Evolutionary conservation across 2,113 vertebrate genomes (phyloP).

Genomic region (Azemiops feae): DNA sequence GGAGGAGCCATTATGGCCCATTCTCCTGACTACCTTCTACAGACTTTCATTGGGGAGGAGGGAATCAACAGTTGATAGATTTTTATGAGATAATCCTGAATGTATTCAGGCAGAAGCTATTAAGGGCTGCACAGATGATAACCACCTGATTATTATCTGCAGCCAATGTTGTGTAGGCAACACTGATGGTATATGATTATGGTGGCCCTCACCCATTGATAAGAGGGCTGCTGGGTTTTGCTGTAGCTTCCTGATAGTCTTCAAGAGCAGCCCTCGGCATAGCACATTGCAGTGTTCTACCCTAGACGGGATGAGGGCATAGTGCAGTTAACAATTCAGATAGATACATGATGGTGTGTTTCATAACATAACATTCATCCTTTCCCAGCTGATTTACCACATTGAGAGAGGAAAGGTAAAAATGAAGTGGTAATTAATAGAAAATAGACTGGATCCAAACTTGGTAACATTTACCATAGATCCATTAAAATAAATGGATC

Average conservation of each 20-base stretch:
- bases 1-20: neutral
- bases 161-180: neutral
- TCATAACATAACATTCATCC: neutral
- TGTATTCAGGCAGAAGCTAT: neutral
- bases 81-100: neutral
- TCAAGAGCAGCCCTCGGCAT: neutral
- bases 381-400: neutral
- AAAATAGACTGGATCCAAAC: neutral
- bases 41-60: neutral
- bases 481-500: neutral
- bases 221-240: neutral
- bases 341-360: neutral
- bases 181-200: neutral
- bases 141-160: neutral
- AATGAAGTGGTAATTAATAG: neutral
- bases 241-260: neutral
- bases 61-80: neutral
- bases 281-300: neutral
- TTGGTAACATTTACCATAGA: neutral
- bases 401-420: neutral
- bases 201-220: neutral
- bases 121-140: neutral
- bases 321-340: neutral
- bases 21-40: neutral
- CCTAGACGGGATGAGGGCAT: neutral